These are phyloP conservation scores for Oryzias curvinotus DNA, from an alignment of 2,113 vertebrate species.

Conservation along the genomic window DNA sequence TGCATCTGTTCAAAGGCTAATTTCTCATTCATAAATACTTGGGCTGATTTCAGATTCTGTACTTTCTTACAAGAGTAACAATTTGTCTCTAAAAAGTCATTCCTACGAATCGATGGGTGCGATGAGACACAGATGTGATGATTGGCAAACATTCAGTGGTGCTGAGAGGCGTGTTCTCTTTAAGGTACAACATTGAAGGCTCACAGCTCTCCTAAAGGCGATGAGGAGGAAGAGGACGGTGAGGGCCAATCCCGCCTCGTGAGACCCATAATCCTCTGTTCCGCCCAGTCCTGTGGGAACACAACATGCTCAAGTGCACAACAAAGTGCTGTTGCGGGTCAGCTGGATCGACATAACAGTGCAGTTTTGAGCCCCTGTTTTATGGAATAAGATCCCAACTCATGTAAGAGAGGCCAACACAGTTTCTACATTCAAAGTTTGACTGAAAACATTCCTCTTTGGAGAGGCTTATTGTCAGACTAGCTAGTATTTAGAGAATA, in stretches of 20 bases:
- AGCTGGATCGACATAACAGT: too few relatives aligned
- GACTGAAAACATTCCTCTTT: too few relatives aligned
- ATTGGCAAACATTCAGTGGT: constrained; percentile 74
- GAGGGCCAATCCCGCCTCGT: too few relatives aligned
- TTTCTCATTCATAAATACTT: constrained; percentile 77
- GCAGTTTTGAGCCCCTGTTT: background rate
- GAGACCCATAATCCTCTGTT: too few relatives aligned
- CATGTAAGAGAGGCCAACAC: too few relatives aligned
- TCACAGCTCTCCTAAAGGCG: constrained; percentile 32
- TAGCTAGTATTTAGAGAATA: too few relatives aligned
- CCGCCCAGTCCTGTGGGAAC: too few relatives aligned
- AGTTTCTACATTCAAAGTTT: too few relatives aligned
- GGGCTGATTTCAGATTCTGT: constrained; percentile 60
- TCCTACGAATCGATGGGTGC: constrained; percentile 50
- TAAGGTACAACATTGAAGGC: constrained; percentile 76
- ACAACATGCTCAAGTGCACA: too few relatives aligned
- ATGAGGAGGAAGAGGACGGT: background rate
- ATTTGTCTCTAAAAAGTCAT: constrained; percentile 54
- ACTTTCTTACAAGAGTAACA: constrained; percentile 78
- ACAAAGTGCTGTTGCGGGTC: too few relatives aligned
- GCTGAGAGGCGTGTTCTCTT: constrained; percentile 34
- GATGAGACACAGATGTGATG: constrained; percentile 47
- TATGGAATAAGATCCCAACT: too few relatives aligned
- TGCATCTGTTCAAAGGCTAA: constrained; percentile 73
- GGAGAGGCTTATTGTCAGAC: too few relatives aligned